Percentiles rank a stretch among this genome's conserved stretches.
Conservation (phyloP, 2,888 invertebrate species). For the Coenonympha arcania region DNA sequence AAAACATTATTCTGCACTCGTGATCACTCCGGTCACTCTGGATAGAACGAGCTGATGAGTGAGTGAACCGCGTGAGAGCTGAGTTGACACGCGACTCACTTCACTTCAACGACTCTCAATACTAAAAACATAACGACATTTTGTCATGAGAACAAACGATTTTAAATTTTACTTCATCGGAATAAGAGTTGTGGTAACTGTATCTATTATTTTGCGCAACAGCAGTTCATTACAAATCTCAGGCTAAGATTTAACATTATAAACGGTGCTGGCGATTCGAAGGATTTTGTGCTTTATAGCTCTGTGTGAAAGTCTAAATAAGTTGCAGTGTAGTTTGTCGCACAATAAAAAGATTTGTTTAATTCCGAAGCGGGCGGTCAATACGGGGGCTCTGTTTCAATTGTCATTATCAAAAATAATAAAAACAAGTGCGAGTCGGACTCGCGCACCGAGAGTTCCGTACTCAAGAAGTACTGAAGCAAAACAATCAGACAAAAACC, state of each 20-base stretch:
- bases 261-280: background rate
- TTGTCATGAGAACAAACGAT: background rate
- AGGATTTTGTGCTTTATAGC: conserved; percentile 13
- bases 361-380: conserved; percentile 21
- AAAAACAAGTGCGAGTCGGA: too few relatives aligned
- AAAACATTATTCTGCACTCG: conserved; percentile 27
- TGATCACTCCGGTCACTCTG: conserved; percentile 28
- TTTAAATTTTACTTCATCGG: conserved; percentile 5
- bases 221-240: conserved; percentile 8
- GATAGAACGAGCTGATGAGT: conserved; percentile 29
- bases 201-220: background rate
- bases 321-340: conserved; percentile 12
- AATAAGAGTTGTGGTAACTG: background rate
- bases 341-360: conserved; percentile 28
- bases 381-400: conserved; percentile 22
- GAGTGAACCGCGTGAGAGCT: conserved; percentile 35
- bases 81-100: conserved; percentile 36
- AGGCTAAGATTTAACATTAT: background rate
- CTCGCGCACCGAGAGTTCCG: too few relatives aligned
- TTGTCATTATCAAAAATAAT: too few relatives aligned
- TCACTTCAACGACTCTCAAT: conserved; percentile 29
- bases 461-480: too few relatives aligned
- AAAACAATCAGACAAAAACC: too few relatives aligned
- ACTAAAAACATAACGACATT: background rate
- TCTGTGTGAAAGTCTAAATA: conserved; percentile 1